phyloP scores from a whole-genome alignment of 2,888 invertebrate species.

The Therioaphis trifolii region DNA sequence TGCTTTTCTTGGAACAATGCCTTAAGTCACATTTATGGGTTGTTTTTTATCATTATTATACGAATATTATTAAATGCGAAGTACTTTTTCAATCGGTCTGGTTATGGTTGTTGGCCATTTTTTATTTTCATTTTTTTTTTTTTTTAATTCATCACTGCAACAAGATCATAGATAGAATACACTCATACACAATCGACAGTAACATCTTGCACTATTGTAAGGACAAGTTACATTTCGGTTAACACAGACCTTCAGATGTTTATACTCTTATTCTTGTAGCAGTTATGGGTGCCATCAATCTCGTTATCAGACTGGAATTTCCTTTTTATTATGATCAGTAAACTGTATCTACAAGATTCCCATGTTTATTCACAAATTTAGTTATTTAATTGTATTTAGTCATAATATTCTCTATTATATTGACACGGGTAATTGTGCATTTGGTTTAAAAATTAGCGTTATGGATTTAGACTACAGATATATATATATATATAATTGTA shows the following conservation, averaged over 20 bases:
- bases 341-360: too few relatives aligned
- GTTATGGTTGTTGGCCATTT: slow-evolving; percentile 54
- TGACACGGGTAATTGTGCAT: too few relatives aligned
- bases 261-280: slow-evolving; percentile 34
- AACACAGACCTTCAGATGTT: slow-evolving; percentile 47
- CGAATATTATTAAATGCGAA: slow-evolving; percentile 55
- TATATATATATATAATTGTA: too few relatives aligned
- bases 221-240: slow-evolving; percentile 56
- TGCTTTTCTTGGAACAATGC: slow-evolving; percentile 62
- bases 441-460: too few relatives aligned
- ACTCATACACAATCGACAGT: slow-evolving; percentile 4
- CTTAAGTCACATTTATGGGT: slow-evolving; percentile 55
- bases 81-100: slow-evolving; percentile 61
- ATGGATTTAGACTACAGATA: too few relatives aligned
- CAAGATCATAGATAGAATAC: slow-evolving; percentile 53
- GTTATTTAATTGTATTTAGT: too few relatives aligned
- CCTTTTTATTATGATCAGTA: slow-evolving; percentile 2
- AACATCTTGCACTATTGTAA: slow-evolving; percentile 45
- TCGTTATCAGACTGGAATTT: not conserved
- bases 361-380: not conserved
- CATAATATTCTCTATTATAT: too few relatives aligned
- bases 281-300: slow-evolving; percentile 32
- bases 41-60: slow-evolving; percentile 56
- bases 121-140: slow-evolving; percentile 49
- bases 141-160: slow-evolving; percentile 48